Evolutionary conservation across 2,797 vertebrate genomes (phyloP), one percentile per base, ranked within the genome.

Genomic region (Sternarchorhynchus goeldii): DNA sequence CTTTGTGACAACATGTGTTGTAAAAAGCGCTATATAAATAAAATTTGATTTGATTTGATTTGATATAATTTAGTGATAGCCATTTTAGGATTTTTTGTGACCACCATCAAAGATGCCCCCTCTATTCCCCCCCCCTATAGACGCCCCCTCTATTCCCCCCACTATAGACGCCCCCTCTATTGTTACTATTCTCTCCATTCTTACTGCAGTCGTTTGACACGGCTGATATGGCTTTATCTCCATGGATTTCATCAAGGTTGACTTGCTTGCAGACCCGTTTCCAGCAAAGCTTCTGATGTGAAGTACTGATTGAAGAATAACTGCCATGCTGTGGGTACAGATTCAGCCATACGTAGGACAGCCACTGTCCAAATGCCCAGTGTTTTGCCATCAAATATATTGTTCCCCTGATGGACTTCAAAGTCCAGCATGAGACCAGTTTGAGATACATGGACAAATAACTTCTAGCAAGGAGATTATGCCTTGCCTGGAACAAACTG

Each of bases 231-330:
- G 14, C 56, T 82, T 83, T 76, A 71, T 68, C 20, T 75, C 34
- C 7, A 5, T 53, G 39, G 7, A 55, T 67, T 62, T 72, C 65
- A 75, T 76, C 60, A 58, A 58, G 12, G 50, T 76, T 73, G 75
- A 75, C 70, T 80, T 36, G 67, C 77, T 67, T 67, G 31, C 50
- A 85, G 5, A 45, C 76, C 68, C 20, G 67, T 83, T 73, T 70
- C 21, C 59, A 70, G 50, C 76, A 82, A 66, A 59, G 50, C 32
- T 76, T 82, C 69, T 17, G 66, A 59, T 25, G 63, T 81, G 55
- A 86, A 83, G 29, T 50, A 86, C 7, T 76, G 8, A 53, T 84
- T 75, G 63, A 85, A 85, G 73, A 78, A 83, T n/a, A 82, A 50
- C 2, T 84, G 80, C 32, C n/a, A 56, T 66, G 14, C 20, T 75